Percentiles rank a stretch among this genome's conserved stretches.
Evolutionary conservation across 1,140 invertebrate species (phyloP).

Genomic region (Zaprionus ghesquierei): DNA sequence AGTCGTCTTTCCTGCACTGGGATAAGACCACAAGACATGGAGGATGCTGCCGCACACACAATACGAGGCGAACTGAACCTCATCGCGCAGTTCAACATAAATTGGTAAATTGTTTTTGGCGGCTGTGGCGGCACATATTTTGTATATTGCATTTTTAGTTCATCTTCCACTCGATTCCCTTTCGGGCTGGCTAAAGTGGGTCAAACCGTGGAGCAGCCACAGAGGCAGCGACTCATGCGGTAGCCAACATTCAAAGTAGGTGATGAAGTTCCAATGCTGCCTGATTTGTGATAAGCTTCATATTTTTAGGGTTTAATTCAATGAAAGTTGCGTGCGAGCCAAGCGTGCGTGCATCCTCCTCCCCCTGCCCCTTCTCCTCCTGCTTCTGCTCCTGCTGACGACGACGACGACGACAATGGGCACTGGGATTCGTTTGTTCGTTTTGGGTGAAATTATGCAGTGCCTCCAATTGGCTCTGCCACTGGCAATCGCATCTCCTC

Average conservation of each 20-base stretch:
- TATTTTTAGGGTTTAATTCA: conserved; percentile 81
- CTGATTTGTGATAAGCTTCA: conserved; percentile 82
- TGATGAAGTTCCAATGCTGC: conserved; percentile 78
- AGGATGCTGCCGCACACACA: conserved; percentile 10
- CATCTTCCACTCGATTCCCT: conserved; percentile 27
- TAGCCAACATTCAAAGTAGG: conserved; percentile 82
- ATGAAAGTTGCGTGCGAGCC: conserved; percentile 66
- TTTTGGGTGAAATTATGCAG: conserved; percentile 71
- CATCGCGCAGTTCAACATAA: conserved; percentile 69
- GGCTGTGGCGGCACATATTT: conserved; percentile 65
- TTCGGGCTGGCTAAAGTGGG: conserved; percentile 13
- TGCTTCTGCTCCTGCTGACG: not conserved
- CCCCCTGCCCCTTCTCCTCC: not conserved
- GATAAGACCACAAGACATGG: not conserved
- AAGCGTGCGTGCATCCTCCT: conserved; percentile 35
- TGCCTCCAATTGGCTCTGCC: conserved; percentile 21
- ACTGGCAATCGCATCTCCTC: conserved; percentile 13
- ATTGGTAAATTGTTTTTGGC: conserved; percentile 82
- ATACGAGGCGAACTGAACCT: conserved; percentile 14
- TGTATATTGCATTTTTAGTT: conserved; percentile 74
- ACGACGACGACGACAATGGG: conserved; percentile 61
- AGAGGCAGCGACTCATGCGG: conserved; percentile 41
- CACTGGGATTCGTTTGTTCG: conserved; percentile 53
- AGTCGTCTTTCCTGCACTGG: conserved; percentile 21
- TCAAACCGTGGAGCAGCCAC: conserved; percentile 20